phyloP scores from a whole-genome alignment of 2,888 invertebrate species.

The Sclerodermus sp. region DNA sequence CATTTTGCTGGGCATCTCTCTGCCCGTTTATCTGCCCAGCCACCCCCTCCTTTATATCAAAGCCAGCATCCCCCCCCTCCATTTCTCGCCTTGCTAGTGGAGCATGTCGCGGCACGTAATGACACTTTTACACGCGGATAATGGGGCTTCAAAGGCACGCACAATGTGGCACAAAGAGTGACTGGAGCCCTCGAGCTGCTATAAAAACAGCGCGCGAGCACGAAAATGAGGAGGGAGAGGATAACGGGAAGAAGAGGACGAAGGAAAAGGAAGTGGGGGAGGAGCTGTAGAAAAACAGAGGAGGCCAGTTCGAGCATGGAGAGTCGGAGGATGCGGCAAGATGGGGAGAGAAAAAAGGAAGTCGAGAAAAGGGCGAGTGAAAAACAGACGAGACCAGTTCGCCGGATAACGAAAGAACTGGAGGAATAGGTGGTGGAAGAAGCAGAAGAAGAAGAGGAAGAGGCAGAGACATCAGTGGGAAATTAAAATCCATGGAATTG shows the following conservation, averaged over 20 bases:
- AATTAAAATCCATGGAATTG: no score
- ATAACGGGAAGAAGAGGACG: slow-evolving; percentile 10
- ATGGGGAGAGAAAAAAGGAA: not conserved
- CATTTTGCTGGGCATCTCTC: no score
- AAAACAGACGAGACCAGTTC: slow-evolving; percentile 7
- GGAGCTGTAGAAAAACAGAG: not conserved
- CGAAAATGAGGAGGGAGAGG: slow-evolving; percentile 27
- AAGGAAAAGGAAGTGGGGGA: not conserved
- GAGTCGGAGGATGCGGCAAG: no score
- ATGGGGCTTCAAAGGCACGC: slow-evolving; percentile 46
- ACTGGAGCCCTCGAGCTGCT: slow-evolving; percentile 39
- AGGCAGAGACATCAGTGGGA: no score
- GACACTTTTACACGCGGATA: slow-evolving; percentile 47
- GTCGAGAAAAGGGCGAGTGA: not conserved
- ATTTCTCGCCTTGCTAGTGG: no score
- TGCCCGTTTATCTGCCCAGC: no score
- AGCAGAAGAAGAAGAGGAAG: slow-evolving; percentile 25
- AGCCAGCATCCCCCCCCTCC: no score
- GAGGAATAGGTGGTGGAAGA: slow-evolving; percentile 8
- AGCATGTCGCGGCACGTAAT: slow-evolving; percentile 26
- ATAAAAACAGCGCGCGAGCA: slow-evolving; percentile 47
- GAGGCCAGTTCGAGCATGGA: not conserved
- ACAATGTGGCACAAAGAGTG: slow-evolving; percentile 44
- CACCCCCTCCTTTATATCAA: no score
- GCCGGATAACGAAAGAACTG: slow-evolving; percentile 7